Base-by-base conservation (phyloP, 2,888 invertebrate species). In the Barypeithes pellucidus region DNA sequence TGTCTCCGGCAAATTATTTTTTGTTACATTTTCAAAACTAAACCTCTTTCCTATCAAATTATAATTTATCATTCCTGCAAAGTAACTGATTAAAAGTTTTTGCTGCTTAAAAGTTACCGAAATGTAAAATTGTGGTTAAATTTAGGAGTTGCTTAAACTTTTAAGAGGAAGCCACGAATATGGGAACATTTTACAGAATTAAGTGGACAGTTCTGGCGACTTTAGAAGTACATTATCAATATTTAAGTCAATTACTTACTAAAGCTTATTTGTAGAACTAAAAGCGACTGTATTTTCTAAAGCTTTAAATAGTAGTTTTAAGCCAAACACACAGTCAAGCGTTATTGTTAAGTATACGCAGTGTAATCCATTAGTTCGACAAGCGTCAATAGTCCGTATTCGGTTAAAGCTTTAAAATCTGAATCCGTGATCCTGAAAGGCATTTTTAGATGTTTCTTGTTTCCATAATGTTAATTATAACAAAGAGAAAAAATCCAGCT, bases 31-130 rank as follows among this genome's bases (percentile, higher is more conserved):
- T n/a, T 3, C 1, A 3, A 1, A n/a, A 39, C n/a, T 16, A 16
- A 45, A 45, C 43, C n/a, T 45, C 16, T 45, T 45, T 45, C n/a
- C 8, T 45, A 45, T 45, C n/a, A 3, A 39, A n/a, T n/a, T n/a
- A 39, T n/a, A 12, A 12, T 36, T 12, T 2, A 2, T 11, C 36
- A n/a, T n/a, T 39, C n/a, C n/a, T 39, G 29, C 29, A 39, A 39
- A 39, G n/a, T n/a, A 8, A 47, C 47, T 47, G 11, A 11, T 20
- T 22, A 47, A 47, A 47, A 47, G 18, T 20, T 47, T 2, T 20
- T 47, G 20, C 47, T 22, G 11, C 43, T 16, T 45, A 45, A 45
- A 47, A 47, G 24, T 24, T 50, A 50, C n/a, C 24, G n/a, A 50
- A 50, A n/a, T 24, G 24, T 50, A n/a, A 50, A 50, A 50, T 22